Evolutionary conservation across 2,797 vertebrate genomes (phyloP).

Genomic region (Halcyon badia): DNA sequence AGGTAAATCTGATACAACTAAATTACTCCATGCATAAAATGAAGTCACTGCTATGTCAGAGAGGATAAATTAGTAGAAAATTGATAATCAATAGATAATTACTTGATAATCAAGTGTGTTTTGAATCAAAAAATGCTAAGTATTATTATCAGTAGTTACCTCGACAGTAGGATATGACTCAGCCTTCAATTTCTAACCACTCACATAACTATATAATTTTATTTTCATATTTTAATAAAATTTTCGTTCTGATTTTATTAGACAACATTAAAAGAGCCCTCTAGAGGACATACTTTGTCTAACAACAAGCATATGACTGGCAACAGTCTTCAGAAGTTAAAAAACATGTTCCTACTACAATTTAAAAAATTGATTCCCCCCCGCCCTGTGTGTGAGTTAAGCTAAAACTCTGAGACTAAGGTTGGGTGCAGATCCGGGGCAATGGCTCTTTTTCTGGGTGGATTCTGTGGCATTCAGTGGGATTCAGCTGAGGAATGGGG

Average conservation of each 20-base stretch:
- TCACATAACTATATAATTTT: neutral
- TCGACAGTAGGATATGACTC: neutral
- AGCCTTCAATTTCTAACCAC: neutral
- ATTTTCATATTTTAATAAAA: neutral
- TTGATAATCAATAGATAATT: neutral
- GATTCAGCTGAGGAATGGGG: neutral
- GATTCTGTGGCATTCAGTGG: neutral
- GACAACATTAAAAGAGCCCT: neutral
- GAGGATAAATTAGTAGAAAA: neutral
- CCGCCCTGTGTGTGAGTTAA: neutral
- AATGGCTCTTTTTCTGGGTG: neutral
- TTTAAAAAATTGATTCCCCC: neutral
- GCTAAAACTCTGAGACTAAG: neutral
- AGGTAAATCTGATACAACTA: neutral
- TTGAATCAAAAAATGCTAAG: neutral
- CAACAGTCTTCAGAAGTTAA: neutral
- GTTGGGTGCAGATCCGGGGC: accelerated
- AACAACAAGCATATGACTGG: neutral
- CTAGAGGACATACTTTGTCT: neutral
- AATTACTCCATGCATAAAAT: neutral
- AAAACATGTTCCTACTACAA: neutral
- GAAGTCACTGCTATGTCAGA: neutral
- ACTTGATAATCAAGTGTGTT: neutral
- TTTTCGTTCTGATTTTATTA: neutral
- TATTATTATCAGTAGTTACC: neutral